Percentiles rank a stretch among this genome's conserved stretches.
phyloP scores from a whole-genome alignment of 2,113 vertebrate genomes.

The Tautogolabrus adspersus region DNA sequence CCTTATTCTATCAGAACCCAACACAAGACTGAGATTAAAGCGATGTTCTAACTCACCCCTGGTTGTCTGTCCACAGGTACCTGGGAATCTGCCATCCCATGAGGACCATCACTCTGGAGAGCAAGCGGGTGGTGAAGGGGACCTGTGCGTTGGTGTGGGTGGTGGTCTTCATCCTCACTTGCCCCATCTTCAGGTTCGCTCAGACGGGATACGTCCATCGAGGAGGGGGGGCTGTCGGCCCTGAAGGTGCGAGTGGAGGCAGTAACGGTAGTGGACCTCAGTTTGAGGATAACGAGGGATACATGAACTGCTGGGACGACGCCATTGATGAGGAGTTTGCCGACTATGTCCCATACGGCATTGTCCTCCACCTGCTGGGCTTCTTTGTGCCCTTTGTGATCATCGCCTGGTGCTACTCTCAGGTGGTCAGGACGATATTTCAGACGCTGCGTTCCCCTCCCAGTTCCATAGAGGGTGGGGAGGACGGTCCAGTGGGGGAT shows the following conservation, averaged over 20 bases:
- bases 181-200: slow-evolving; percentile 87
- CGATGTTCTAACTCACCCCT: slow-evolving; percentile 41
- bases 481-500: slow-evolving; percentile 54
- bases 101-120: slow-evolving; percentile 86
- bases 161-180: slow-evolving; percentile 85
- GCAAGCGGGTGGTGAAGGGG: slow-evolving; percentile 81
- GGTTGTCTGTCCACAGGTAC: slow-evolving; percentile 84
- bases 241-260: slow-evolving; percentile 1
- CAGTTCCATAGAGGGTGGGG: slow-evolving; percentile 53
- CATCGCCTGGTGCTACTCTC: slow-evolving; percentile 88
- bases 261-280: slow-evolving; percentile 34
- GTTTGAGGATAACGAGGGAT: slow-evolving; percentile 45
- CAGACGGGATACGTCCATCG: slow-evolving; percentile 77
- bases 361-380: slow-evolving; percentile 84
- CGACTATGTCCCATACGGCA: slow-evolving; percentile 86
- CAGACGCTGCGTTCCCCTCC: slow-evolving; percentile 80
- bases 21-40: neutral
- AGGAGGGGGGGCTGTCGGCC: neutral
- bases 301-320: slow-evolving; percentile 87
- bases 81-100: slow-evolving; percentile 87
- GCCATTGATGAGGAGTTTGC: slow-evolving; percentile 85
- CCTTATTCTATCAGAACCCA: neutral
- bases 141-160: slow-evolving; percentile 85
- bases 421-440: slow-evolving; percentile 84
- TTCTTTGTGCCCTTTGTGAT: slow-evolving; percentile 86